Evolutionary conservation across 2,113 vertebrate genomes (phyloP).

Genomic region (Oryctolagus cuniculus): DNA sequence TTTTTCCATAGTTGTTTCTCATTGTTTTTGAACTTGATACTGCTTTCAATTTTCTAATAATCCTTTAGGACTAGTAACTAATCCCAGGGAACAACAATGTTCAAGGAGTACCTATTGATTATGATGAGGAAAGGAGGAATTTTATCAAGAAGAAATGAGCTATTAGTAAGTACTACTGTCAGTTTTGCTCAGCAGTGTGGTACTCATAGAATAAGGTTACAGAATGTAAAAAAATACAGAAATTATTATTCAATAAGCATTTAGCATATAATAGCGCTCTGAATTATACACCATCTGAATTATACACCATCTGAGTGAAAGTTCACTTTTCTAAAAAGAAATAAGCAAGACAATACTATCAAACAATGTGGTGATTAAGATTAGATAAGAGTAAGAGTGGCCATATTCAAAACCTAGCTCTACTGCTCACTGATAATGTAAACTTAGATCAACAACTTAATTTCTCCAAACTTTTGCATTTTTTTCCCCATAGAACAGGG

Average conservation of each 20-base stretch:
- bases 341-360: neutral
- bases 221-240: constrained; percentile 22
- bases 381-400: neutral
- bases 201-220: neutral
- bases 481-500: neutral
- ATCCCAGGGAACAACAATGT: constrained; percentile 19
- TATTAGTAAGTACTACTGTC: constrained; percentile 1
- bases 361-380: neutral
- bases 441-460: neutral
- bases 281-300: neutral
- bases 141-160: constrained; percentile 30
- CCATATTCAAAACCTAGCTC: constrained; percentile 30
- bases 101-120: neutral
- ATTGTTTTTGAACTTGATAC: constrained; percentile 12
- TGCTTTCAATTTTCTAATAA: constrained; percentile 24
- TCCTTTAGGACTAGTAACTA: constrained; percentile 13
- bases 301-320: neutral
- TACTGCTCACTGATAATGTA: neutral
- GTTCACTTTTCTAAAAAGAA: constrained; percentile 47
- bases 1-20: neutral
- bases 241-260: constrained; percentile 16
- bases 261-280: neutral
- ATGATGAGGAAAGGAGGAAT: constrained; percentile 51
- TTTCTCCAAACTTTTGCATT: neutral
- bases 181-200: neutral